Evolutionary conservation across 1,140 invertebrate genomes (phyloP).

Genomic region (Cherax destructor): DNA sequence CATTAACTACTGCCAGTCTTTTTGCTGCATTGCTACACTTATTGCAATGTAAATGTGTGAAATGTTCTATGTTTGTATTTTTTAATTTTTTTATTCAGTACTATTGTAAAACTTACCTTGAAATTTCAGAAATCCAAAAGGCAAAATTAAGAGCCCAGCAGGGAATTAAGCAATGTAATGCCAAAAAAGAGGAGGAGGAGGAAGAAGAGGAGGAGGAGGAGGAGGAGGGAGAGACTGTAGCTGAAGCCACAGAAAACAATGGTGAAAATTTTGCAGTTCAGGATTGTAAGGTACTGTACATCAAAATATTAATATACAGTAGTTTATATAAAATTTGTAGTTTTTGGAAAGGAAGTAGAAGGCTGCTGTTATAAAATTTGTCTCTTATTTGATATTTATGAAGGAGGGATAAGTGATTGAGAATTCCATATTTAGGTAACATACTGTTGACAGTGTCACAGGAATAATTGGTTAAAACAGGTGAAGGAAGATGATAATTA

Average conservation of each 20-base stretch:
- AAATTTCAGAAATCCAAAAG: conserved; percentile 4
- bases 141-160: not conserved
- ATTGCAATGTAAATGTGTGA: not conserved
- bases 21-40: too few relatives aligned
- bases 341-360: too few relatives aligned
- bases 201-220: not conserved
- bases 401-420: too few relatives aligned
- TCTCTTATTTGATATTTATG: too few relatives aligned
- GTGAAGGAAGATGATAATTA: too few relatives aligned
- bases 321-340: too few relatives aligned
- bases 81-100: not conserved
- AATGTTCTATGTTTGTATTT: not conserved
- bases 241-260: not conserved
- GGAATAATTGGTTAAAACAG: too few relatives aligned
- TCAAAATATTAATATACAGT: not conserved
- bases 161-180: not conserved
- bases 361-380: too few relatives aligned
- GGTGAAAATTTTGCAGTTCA: not conserved
- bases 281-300: not conserved
- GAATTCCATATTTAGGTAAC: too few relatives aligned
- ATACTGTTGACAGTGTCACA: too few relatives aligned
- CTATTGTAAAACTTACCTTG: not conserved
- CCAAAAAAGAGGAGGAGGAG: not conserved
- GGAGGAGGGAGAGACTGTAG: not conserved
- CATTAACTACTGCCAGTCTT: too few relatives aligned